Conservation (phyloP, 1,140 invertebrate species). For the Papilio glaucus region DNA sequence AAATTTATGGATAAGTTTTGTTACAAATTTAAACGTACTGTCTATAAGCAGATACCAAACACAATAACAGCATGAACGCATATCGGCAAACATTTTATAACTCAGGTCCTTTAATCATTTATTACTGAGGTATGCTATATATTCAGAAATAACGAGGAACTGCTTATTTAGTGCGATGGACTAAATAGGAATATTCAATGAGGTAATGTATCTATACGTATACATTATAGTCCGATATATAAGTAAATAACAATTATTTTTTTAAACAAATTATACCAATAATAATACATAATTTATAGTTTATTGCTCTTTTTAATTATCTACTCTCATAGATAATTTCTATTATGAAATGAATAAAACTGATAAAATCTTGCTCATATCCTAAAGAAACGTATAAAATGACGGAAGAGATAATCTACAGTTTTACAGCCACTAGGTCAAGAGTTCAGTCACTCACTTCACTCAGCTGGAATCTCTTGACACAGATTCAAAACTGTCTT, state of each 20-base stretch:
- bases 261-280: background rate
- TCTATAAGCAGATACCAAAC: too few species aligned
- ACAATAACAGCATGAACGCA: too few species aligned
- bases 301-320: background rate
- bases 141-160: too few species aligned
- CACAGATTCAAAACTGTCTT: background rate
- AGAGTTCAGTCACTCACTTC: background rate
- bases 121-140: too few species aligned
- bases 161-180: too few species aligned
- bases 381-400: background rate
- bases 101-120: too few species aligned
- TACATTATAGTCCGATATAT: too few species aligned
- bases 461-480: background rate
- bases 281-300: background rate
- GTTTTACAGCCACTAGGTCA: background rate
- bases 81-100: too few species aligned
- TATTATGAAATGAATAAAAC: background rate
- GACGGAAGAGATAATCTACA: background rate
- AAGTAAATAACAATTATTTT: background rate
- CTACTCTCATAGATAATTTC: background rate
- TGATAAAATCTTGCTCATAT: background rate
- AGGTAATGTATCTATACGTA: too few species aligned
- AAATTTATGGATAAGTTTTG: background rate
- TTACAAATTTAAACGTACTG: too few species aligned
- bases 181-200: too few species aligned